phyloP scores from a whole-genome alignment of 2,888 invertebrate species.

The Limenitis arthemis region DNA sequence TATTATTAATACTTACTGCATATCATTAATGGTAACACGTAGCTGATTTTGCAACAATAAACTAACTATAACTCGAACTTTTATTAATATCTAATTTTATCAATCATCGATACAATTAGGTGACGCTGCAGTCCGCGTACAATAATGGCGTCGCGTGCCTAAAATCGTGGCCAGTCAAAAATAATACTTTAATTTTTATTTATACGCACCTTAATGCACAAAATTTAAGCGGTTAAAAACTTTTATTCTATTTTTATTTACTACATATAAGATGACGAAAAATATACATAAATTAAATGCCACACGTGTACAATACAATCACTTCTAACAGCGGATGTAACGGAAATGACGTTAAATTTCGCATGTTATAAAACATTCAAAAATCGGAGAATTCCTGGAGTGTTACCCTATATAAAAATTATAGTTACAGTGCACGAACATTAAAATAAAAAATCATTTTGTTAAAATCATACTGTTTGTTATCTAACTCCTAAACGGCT shows the following conservation, averaged over 20 bases:
- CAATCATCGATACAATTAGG: not conserved
- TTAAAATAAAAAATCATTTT: too few species aligned
- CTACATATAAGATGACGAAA: not conserved
- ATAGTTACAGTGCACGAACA: too few species aligned
- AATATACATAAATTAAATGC: not conserved
- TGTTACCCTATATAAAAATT: too few species aligned
- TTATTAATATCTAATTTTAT: not conserved
- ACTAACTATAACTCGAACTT: not conserved
- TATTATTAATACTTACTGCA: conserved; percentile 1
- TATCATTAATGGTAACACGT: not conserved
- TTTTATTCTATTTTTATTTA: not conserved
- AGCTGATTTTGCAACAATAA: not conserved
- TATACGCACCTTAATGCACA: not conserved
- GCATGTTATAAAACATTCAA: not conserved
- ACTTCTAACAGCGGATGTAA: not conserved
- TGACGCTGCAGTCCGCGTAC: not conserved
- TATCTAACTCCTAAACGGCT: too few species aligned
- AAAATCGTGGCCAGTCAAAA: conserved; percentile 2
- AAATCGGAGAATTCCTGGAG: too few species aligned
- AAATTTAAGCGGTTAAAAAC: not conserved
- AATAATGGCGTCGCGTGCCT: conserved; percentile 10
- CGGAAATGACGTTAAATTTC: conserved; percentile 1
- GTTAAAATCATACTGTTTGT: too few species aligned
- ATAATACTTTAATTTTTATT: conserved; percentile 3
- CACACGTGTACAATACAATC: not conserved